Conservation (phyloP, 2,888 invertebrate genomes). For the Torymus auratus region DNA sequence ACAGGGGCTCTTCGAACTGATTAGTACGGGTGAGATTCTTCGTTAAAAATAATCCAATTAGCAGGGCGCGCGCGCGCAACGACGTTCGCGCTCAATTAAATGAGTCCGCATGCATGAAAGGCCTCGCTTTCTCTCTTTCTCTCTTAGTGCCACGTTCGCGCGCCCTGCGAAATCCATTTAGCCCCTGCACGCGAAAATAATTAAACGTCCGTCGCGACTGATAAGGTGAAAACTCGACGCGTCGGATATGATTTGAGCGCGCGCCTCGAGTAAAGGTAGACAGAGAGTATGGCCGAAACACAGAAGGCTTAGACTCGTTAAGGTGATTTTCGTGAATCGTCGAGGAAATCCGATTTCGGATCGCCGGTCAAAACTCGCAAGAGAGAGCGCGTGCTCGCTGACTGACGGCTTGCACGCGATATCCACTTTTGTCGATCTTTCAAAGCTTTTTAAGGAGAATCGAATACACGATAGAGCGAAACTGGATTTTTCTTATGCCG, state of each 20-base stretch:
- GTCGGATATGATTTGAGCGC: not conserved
- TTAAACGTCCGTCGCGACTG: slow-evolving; percentile 26
- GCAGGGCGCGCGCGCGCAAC: not conserved
- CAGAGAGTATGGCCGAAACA: not conserved
- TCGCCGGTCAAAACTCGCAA: not conserved
- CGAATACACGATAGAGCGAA: no score
- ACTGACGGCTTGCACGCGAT: not conserved
- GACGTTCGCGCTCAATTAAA: slow-evolving; percentile 40
- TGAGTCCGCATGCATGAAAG: slow-evolving; percentile 24
- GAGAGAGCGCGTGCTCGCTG: no score
- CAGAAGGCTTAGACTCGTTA: slow-evolving; percentile 20
- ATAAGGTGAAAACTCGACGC: not conserved
- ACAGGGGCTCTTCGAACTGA: slow-evolving; percentile 2
- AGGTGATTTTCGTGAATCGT: slow-evolving; percentile 15
- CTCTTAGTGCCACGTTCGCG: not conserved
- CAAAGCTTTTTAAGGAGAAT: no score
- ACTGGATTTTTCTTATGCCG: no score
- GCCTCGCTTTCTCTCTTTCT: not conserved
- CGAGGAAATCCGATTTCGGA: slow-evolving; percentile 14
- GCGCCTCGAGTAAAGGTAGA: not conserved
- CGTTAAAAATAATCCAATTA: no score
- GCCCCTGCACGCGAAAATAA: slow-evolving; percentile 25
- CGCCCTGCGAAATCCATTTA: slow-evolving; percentile 27
- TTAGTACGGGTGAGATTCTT: slow-evolving; percentile 13
- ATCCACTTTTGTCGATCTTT: not conserved